Evolutionary conservation across 2,888 invertebrate genomes (phyloP), one percentile per base, ranked within the genome.

Genomic region (Slavum lentiscoides): DNA sequence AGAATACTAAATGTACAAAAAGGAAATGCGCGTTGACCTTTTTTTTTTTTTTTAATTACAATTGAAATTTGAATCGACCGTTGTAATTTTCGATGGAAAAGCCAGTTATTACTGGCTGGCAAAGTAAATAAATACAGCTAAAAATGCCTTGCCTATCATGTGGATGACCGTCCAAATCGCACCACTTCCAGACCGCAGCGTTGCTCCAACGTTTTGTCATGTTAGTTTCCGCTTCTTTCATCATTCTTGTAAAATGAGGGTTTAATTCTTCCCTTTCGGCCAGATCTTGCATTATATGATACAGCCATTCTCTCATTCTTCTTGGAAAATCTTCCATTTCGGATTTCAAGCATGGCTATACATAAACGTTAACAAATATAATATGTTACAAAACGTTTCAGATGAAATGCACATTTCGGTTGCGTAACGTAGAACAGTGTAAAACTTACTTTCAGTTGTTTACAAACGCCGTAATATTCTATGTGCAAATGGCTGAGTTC

Each of bases 111-210:
- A 49, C 11, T 49, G 3, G 49, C 15, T 49, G 1, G 8, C 13
- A 49, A 49, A 49, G 49, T 49, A 13, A 49, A 15, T 15, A 49
- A 49, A 9, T 43, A 6, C 7, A 43, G 30, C 30, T 30, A 9
- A 43, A 43, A 49, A 49, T 13, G n/a, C 64, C 49, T 70, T 17
- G 93, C 90, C 93, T 91, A 88, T 97, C 96, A 86, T 93, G 92
- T 84, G 96, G 94, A 88, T 95, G 92, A 77, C 93, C 93, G 88
- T 98, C 98, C 82, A 98, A 90, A 87, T 98, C 97, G 87, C 98
- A 98, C 93, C 94, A 95, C 88, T 98, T 98, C 98, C 98, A 98
- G 84, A 98, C 91, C 84, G 97, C 97, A 69, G 98, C 97, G 87
- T 96, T 95, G 82, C 92, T 89, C 94, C 95, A 95, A 85, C 94